Conservation (phyloP, 2,113 vertebrate genomes). For the Thamnophis sirtalis region DNA sequence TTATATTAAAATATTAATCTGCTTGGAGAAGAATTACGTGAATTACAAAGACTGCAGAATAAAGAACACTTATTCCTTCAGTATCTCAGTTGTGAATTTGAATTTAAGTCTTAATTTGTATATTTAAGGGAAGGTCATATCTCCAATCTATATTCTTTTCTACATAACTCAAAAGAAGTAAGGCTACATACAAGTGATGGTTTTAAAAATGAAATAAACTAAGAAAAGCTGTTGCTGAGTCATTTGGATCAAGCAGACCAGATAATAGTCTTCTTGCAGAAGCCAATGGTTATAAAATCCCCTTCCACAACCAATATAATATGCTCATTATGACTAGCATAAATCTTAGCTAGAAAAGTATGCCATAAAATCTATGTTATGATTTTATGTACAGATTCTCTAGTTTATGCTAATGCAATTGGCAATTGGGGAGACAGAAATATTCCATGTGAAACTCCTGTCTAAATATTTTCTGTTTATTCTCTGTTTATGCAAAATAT, state of each 20-base stretch:
- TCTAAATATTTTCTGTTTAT: conserved; percentile 33
- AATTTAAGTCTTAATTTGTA: background rate
- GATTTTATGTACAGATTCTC: background rate
- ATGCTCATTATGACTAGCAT: background rate
- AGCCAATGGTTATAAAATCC: background rate
- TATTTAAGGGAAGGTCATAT: background rate
- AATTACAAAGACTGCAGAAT: background rate
- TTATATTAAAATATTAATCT: background rate
- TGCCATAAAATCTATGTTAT: background rate
- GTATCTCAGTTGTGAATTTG: background rate
- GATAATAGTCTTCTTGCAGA: background rate
- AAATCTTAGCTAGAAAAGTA: background rate
- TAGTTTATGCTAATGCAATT: conserved; percentile 7
- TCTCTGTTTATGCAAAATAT: conserved; percentile 29
- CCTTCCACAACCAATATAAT: background rate
- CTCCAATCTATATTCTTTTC: background rate
- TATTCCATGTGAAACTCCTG: conserved; percentile 27
- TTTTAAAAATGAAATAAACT: background rate
- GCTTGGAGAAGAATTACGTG: background rate
- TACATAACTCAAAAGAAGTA: background rate
- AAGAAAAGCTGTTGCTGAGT: background rate
- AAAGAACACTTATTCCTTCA: background rate
- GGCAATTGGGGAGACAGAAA: background rate
- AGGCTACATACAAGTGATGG: background rate
- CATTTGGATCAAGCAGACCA: background rate